Evolutionary conservation across 2,113 vertebrate genomes (phyloP).

Genomic region (Bettongia penicillata): DNA sequence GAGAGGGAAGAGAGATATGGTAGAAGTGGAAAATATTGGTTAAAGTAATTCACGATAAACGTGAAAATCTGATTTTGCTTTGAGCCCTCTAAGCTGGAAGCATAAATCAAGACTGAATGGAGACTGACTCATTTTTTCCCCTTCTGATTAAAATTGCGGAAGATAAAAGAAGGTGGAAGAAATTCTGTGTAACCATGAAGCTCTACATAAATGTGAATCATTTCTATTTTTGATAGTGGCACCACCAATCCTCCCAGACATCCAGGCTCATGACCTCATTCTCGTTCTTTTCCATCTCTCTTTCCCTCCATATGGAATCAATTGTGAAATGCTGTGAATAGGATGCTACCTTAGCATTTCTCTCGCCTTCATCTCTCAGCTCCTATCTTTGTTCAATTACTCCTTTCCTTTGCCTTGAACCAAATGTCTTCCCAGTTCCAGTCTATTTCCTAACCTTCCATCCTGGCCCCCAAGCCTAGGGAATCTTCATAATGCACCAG

Average conservation of each 20-base stretch:
- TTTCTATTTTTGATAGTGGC: neutral
- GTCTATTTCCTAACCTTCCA: neutral
- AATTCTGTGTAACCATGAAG: neutral
- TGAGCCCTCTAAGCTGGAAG: neutral
- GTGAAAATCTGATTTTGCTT: slow-evolving; percentile 35
- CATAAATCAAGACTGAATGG: neutral
- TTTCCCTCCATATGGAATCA: neutral
- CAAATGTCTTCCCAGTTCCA: neutral
- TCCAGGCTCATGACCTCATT: neutral
- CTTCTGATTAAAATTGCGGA: slow-evolving; percentile 26
- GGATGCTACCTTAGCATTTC: neutral
- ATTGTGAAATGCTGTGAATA: neutral
- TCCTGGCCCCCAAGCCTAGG: neutral
- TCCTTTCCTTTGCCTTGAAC: neutral
- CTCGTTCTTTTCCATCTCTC: neutral
- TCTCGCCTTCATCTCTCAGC: neutral
- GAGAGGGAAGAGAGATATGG: slow-evolving; percentile 27
- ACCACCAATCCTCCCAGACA: neutral
- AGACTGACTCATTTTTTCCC: slow-evolving; percentile 2
- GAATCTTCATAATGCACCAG: neutral
- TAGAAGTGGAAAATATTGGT: slow-evolving; percentile 31
- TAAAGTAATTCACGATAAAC: slow-evolving; percentile 40
- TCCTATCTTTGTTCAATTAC: neutral
- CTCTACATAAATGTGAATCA: neutral
- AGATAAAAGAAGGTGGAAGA: neutral